Conservation (phyloP, 1,140 invertebrate species). For the Polypedilum pembai region DNA sequence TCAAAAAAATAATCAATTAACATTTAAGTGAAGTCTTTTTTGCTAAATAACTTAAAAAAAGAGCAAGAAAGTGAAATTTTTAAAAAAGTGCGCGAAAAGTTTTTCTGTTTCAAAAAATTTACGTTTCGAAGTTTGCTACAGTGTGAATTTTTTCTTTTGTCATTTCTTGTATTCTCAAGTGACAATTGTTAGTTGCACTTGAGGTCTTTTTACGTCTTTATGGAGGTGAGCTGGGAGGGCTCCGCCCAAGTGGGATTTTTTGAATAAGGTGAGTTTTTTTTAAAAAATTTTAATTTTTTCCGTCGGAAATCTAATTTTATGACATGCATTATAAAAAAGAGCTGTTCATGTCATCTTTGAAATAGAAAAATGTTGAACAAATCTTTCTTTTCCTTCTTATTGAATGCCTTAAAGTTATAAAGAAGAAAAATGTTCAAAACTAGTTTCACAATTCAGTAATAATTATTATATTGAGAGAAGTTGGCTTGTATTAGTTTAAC, state of each 20-base stretch:
- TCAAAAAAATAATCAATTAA: conserved; percentile 7
- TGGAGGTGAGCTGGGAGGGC: conserved; percentile 24
- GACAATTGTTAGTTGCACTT: conserved; percentile 16
- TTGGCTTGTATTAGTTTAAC: background rate
- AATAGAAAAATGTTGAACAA: background rate
- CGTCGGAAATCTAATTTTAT: background rate
- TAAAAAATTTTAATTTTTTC: background rate
- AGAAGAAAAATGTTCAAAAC: background rate
- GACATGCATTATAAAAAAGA: background rate
- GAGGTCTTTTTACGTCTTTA: conserved; percentile 12
- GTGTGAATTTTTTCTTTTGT: too few species aligned
- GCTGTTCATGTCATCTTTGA: background rate
- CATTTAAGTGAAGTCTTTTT: background rate
- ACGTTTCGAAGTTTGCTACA: too few species aligned
- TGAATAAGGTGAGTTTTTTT: conserved; percentile 22
- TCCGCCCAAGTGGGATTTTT: conserved; percentile 23
- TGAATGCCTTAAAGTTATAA: background rate
- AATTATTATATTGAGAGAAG: background rate
- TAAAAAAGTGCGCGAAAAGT: too few species aligned
- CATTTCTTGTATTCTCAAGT: background rate
- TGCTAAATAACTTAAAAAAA: too few species aligned
- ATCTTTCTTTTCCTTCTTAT: background rate
- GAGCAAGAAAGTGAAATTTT: too few species aligned
- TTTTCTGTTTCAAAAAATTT: too few species aligned
- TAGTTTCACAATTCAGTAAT: background rate